These are phyloP conservation scores for Catocala fraxini DNA, from an alignment of 2,888 invertebrate species.

Conservation along the genomic window DNA sequence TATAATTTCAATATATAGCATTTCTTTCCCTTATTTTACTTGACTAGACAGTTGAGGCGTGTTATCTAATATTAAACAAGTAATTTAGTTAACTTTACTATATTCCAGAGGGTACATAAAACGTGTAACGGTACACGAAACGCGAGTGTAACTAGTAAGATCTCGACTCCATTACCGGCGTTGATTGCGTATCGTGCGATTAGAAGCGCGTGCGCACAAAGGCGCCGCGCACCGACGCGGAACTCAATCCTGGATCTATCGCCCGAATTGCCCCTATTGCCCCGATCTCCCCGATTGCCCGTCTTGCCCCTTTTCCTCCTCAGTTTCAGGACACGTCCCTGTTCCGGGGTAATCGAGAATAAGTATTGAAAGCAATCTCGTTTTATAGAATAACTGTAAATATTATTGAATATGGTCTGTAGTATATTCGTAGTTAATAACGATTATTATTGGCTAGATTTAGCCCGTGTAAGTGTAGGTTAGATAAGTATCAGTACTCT, in stretches of 20 bases:
- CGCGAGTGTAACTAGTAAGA: conserved; percentile 36
- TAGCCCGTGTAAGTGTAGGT: too few species aligned
- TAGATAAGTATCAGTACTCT: too few species aligned
- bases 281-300: conserved; percentile 45
- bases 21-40: too few species aligned
- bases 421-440: too few species aligned
- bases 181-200: conserved; percentile 78
- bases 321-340: conserved; percentile 56
- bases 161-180: conserved; percentile 58
- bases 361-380: conserved; percentile 51
- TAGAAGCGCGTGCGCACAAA: conserved; percentile 79
- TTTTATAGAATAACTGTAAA: conserved; percentile 27
- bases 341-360: conserved; percentile 52
- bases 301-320: conserved; percentile 52
- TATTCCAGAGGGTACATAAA: conserved; percentile 14
- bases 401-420: too few species aligned
- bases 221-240: conserved; percentile 67
- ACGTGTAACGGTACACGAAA: conserved; percentile 45
- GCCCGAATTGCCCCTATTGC: conserved; percentile 17
- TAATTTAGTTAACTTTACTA: not conserved
- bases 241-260: conserved; percentile 62
- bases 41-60: too few species aligned
- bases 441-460: too few species aligned
- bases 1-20: too few species aligned
- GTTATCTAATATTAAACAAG: not conserved